Evolutionary conservation across 2,113 vertebrate species (phyloP).

Genomic region (Pogonocichla stellata): DNA sequence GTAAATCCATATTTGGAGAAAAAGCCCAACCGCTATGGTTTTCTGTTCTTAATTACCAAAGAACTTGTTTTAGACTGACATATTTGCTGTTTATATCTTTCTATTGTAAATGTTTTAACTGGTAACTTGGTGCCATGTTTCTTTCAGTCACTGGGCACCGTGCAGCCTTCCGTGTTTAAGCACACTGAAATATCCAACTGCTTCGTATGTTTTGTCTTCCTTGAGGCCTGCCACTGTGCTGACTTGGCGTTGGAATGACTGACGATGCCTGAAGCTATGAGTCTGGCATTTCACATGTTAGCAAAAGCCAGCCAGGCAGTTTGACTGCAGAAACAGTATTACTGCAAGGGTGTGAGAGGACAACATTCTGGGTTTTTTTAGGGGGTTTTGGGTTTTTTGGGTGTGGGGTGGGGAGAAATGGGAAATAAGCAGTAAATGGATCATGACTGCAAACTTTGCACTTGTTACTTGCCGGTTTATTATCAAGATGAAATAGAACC

Average conservation of each 20-base stretch:
- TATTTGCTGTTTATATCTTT: constrained; percentile 77
- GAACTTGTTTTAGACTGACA: constrained; percentile 79
- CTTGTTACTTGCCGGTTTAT: constrained; percentile 54
- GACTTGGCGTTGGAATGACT: constrained; percentile 27
- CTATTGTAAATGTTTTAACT: constrained; percentile 68
- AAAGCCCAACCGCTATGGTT: constrained; percentile 48
- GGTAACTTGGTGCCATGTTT: constrained; percentile 78
- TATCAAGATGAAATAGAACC: constrained; percentile 37
- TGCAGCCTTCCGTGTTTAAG: constrained; percentile 71
- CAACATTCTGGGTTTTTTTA: not conserved
- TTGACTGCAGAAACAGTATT: constrained; percentile 65
- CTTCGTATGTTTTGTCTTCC: constrained; percentile 68
- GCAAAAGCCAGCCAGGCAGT: constrained; percentile 49
- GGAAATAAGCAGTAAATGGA: constrained; percentile 44
- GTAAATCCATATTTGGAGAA: constrained; percentile 69
- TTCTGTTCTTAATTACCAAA: constrained; percentile 94
- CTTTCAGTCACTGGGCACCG: constrained; percentile 61
- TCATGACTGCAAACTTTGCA: constrained; percentile 17
- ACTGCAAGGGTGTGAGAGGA: constrained; percentile 17
- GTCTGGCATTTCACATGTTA: not conserved
- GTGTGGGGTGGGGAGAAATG: not conserved
- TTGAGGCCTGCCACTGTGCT: constrained; percentile 82
- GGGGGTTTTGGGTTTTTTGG: not conserved
- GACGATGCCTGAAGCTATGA: constrained; percentile 22
- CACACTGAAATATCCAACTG: constrained; percentile 69